Evolutionary conservation across 2,888 invertebrate species (phyloP).

Genomic region (Bruchidius siliquastri): DNA sequence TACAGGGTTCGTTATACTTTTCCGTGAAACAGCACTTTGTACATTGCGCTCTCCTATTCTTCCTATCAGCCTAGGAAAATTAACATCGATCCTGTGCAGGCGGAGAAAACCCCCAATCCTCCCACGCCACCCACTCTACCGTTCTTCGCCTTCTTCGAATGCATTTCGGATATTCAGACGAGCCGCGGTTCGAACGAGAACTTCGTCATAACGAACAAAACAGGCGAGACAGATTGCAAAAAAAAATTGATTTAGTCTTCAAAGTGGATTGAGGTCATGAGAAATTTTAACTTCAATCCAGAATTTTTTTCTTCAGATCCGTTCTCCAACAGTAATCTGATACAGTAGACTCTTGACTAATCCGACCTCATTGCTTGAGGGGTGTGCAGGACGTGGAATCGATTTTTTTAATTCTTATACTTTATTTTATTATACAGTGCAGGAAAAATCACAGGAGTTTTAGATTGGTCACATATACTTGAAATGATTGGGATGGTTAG

Average conservation of each 20-base stretch:
- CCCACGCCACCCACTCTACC: background rate
- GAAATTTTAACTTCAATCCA: background rate
- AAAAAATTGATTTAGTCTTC: background rate
- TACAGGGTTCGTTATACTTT: background rate
- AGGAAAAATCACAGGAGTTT: too few species aligned
- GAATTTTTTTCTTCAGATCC: background rate
- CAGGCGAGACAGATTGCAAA: background rate
- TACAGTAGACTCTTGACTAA: too few species aligned
- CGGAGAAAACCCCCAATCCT: background rate
- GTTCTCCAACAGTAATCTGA: background rate
- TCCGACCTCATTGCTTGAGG: too few species aligned
- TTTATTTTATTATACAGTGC: too few species aligned
- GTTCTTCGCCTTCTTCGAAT: background rate
- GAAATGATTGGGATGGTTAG: too few species aligned
- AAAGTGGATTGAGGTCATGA: background rate
- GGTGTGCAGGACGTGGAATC: too few species aligned
- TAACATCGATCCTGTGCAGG: background rate
- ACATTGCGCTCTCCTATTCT: background rate
- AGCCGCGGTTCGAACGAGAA: background rate
- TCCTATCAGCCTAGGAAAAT: background rate
- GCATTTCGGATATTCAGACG: background rate
- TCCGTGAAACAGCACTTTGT: background rate
- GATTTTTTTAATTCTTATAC: too few species aligned
- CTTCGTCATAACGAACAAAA: background rate
- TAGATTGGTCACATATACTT: too few species aligned